Evolutionary conservation across 2,888 invertebrate species (phyloP).

Genomic region (Tanytarsus gracilentus): DNA sequence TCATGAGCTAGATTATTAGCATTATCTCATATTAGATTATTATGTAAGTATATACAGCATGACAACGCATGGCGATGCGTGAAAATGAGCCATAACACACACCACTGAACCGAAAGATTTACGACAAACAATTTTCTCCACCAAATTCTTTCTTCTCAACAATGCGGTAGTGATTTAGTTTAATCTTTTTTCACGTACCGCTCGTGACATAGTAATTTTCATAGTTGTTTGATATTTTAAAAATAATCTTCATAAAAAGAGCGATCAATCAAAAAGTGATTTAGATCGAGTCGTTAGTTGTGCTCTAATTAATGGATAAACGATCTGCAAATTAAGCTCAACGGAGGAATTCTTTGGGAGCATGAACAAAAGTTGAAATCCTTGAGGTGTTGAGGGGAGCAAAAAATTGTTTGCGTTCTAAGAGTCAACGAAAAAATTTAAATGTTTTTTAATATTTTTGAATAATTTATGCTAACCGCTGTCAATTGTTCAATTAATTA

Average conservation of each 20-base stretch:
- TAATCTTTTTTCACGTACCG: not conserved
- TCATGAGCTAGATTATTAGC: not conserved
- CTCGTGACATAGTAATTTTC: conserved; percentile 12
- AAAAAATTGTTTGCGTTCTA: no score
- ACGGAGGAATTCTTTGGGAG: no score
- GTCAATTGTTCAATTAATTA: no score
- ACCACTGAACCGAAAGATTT: conserved; percentile 8
- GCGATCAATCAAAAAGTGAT: conserved; percentile 3
- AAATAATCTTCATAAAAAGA: not conserved
- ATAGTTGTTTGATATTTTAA: not conserved
- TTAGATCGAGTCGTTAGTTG: not conserved
- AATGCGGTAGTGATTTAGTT: conserved; percentile 1
- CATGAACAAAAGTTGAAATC: no score
- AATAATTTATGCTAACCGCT: no score
- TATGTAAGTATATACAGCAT: not conserved
- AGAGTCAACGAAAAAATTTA: no score
- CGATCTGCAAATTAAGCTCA: no score
- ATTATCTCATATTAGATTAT: conserved; percentile 3
- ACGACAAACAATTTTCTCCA: conserved; percentile 10
- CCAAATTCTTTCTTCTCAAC: not conserved
- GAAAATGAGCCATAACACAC: conserved; percentile 18
- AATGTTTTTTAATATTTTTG: no score
- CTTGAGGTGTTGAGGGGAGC: no score
- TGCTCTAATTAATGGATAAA: not conserved
- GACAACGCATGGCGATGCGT: conserved; percentile 14